phyloP scores from a whole-genome alignment of 37 sponge, comb jelly and placozoan species.

The Chondrosia reniformis region DNA sequence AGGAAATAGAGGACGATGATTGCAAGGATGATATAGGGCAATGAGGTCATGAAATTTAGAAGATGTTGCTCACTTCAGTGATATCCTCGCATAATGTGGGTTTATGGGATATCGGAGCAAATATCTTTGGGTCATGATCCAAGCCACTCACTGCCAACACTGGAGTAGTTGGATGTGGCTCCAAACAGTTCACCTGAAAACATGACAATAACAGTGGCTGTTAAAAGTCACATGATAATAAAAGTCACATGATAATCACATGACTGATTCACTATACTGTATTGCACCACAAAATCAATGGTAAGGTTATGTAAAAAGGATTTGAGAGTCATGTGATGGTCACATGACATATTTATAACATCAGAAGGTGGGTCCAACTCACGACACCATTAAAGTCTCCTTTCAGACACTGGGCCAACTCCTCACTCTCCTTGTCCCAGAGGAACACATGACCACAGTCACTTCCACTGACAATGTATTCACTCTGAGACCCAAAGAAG shows the following conservation, averaged over 20 bases:
- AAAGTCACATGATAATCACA: too few species aligned
- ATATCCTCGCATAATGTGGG: slow-evolving; percentile 51
- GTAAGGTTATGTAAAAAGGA: too few species aligned
- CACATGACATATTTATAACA: too few species aligned
- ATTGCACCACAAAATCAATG: too few species aligned
- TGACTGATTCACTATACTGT: too few species aligned
- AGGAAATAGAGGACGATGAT: too few species aligned
- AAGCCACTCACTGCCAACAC: slow-evolving; percentile 89
- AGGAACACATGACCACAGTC: slow-evolving; percentile 97
- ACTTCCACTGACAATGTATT: slow-evolving; percentile 94
- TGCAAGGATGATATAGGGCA: too few species aligned
- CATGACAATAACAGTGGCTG: too few species aligned
- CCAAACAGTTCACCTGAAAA: slow-evolving; percentile 84
- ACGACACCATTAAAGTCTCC: slow-evolving; percentile 90
- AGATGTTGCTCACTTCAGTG: slow-evolving; percentile 41
- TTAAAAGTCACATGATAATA: too few species aligned
- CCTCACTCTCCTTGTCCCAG: slow-evolving; percentile 83
- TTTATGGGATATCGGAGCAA: slow-evolving; percentile 52
- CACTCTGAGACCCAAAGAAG: slow-evolving; percentile 86
- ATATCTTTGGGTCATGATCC: slow-evolving; percentile 87
- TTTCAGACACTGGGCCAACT: slow-evolving; percentile 79
- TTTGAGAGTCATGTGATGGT: too few species aligned
- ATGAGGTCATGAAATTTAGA: too few species aligned
- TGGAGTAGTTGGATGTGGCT: slow-evolving; percentile 86
- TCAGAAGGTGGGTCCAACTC: too few species aligned